Conservation (phyloP, 2,888 invertebrate species). For the Homarus gammarus region DNA sequence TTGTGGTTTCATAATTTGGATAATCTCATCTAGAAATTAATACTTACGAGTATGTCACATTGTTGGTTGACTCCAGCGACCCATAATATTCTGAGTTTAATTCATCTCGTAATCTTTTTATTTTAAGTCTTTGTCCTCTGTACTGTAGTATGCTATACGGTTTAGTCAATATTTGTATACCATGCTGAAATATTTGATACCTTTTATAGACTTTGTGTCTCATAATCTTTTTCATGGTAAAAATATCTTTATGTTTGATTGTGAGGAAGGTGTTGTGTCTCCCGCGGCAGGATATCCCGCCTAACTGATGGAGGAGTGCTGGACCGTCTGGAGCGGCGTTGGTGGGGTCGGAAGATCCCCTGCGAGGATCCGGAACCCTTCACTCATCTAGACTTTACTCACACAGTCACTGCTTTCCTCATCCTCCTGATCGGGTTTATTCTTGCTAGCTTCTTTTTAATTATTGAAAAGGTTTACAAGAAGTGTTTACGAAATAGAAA, state of each 20-base stretch:
- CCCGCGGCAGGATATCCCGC: slow-evolving; percentile 24
- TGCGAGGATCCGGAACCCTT: slow-evolving; percentile 41
- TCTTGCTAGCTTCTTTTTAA: slow-evolving; percentile 21
- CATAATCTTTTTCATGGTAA: background rate
- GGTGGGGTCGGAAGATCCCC: slow-evolving; percentile 40
- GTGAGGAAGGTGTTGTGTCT: background rate
- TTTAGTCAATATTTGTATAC: too few relatives aligned
- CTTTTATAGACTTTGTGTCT: background rate
- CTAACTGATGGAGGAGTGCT: slow-evolving; percentile 45
- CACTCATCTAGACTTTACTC: slow-evolving; percentile 62
- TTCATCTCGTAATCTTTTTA: too few relatives aligned
- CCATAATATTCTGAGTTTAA: too few relatives aligned
- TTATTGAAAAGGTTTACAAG: background rate
- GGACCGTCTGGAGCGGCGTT: slow-evolving; percentile 42
- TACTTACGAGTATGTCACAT: too few relatives aligned
- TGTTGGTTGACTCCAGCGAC: too few relatives aligned
- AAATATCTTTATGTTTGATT: background rate
- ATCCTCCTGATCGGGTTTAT: slow-evolving; percentile 49
- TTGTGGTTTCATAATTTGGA: too few relatives aligned
- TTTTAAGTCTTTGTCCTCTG: too few relatives aligned
- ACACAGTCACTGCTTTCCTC: slow-evolving; percentile 65
- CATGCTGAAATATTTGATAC: too few relatives aligned
- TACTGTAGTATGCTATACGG: too few relatives aligned
- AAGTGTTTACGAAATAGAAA: background rate
- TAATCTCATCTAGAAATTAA: too few relatives aligned